A percentile compares a stretch with the other conserved stretches of the same genome.
Evolutionary conservation across 2,797 vertebrate genomes (phyloP).

Genomic region (Liasis olivaceus): DNA sequence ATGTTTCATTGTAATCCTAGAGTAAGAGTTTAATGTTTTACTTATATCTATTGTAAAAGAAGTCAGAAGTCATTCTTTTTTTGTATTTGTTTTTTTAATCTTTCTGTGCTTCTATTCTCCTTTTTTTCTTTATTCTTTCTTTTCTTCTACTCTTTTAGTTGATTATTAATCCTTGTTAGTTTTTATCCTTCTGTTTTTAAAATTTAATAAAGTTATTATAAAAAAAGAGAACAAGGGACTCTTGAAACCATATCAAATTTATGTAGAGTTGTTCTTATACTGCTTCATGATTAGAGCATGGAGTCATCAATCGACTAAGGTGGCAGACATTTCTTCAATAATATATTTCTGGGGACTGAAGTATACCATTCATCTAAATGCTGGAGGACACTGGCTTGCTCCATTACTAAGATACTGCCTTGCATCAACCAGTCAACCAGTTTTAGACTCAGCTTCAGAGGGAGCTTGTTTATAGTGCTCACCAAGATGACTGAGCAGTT

Average conservation of each 20-base stretch:
- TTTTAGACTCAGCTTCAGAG: background rate
- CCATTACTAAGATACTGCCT: background rate
- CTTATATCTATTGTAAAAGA: too few relatives aligned
- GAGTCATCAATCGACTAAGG: background rate
- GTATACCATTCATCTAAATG: background rate
- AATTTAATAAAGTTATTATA: too few relatives aligned
- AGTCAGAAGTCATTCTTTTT: too few relatives aligned
- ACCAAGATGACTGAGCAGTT: background rate
- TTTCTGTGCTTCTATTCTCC: too few relatives aligned
- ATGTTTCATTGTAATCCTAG: too few relatives aligned
- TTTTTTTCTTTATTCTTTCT: too few relatives aligned
- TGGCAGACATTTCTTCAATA: background rate
- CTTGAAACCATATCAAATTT: background rate
- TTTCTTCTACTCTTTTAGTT: too few relatives aligned
- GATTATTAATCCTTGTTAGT: too few relatives aligned
- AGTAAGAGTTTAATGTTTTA: too few relatives aligned
- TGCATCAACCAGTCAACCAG: background rate
- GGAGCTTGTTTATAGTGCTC: background rate
- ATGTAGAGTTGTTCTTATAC: background rate
- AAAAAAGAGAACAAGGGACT: background rate
- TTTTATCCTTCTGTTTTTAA: too few relatives aligned
- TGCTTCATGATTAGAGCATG: background rate
- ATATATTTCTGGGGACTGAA: background rate
- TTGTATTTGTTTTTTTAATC: too few relatives aligned
- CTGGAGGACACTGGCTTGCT: background rate